These are phyloP conservation scores for Pseudoips prasinana DNA, from an alignment of 2,888 invertebrate species.

Conservation along the genomic window DNA sequence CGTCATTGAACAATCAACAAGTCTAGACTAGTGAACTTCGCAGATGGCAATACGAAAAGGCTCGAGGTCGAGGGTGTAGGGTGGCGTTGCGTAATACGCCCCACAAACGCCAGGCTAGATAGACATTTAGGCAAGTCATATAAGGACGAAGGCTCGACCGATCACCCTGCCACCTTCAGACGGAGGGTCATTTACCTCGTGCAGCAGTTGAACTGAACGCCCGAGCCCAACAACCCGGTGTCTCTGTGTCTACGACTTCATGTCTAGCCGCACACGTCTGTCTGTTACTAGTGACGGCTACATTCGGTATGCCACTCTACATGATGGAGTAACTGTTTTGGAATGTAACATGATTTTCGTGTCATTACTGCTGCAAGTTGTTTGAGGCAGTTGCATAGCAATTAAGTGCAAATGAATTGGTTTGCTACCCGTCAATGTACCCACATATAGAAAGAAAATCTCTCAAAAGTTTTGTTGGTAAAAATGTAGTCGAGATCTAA, in stretches of 20 bases:
- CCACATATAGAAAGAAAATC: too few relatives aligned
- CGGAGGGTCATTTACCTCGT: constrained; percentile 53
- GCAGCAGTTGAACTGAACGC: constrained; percentile 32
- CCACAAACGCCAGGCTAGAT: constrained; percentile 43
- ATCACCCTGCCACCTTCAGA: constrained; percentile 64
- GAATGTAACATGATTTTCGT: too few relatives aligned
- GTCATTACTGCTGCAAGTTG: too few relatives aligned
- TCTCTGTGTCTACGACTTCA: constrained; percentile 24
- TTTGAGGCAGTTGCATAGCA: too few relatives aligned
- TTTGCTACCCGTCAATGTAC: too few relatives aligned
- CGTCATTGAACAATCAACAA: constrained; percentile 50
- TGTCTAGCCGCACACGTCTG: constrained; percentile 10
- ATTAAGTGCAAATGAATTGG: too few relatives aligned
- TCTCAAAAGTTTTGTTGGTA: too few relatives aligned
- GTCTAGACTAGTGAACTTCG: constrained; percentile 61
- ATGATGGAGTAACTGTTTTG: too few relatives aligned
- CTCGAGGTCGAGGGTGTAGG: constrained; percentile 36
- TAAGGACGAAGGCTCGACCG: constrained; percentile 62
- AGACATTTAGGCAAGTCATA: constrained; percentile 53
- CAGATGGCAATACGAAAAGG: constrained; percentile 34
- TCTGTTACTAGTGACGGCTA: too few relatives aligned
- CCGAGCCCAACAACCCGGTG: constrained; percentile 36
- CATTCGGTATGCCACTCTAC: neutral
- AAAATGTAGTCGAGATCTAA: too few relatives aligned
- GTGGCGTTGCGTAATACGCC: constrained; percentile 55